Percentiles rank a stretch among this genome's conserved stretches.
Evolutionary conservation across 64 coral and sea anemone genomes (phyloP).

Genomic region (Anthopleura sola): DNA sequence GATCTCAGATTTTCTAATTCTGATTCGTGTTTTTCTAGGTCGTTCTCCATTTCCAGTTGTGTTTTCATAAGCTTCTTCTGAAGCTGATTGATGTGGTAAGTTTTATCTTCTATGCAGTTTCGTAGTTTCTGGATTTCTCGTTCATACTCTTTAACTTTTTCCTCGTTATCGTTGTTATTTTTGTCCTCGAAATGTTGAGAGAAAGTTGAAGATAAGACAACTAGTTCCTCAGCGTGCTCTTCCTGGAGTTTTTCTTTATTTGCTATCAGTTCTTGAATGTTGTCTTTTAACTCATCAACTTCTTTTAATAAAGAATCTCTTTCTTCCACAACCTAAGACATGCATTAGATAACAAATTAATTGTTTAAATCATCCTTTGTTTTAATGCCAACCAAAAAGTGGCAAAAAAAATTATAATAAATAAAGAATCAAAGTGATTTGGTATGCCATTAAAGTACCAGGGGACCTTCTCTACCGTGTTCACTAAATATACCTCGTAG

Average conservation of each 20-base stretch:
- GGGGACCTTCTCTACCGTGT: too few species aligned
- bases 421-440: too few species aligned
- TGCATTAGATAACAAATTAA: neutral
- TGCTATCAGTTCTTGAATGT: conserved; percentile 54
- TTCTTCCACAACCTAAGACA: conserved; percentile 52
- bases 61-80: conserved; percentile 82
- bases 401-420: too few species aligned
- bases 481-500: too few species aligned
- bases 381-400: too few species aligned
- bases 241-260: conserved; percentile 55
- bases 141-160: conserved; percentile 53
- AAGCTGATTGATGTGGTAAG: conserved; percentile 78
- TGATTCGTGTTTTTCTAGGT: conserved; percentile 77
- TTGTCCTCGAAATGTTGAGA: conserved; percentile 61
- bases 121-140: conserved; percentile 78
- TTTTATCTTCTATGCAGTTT: conserved; percentile 73
- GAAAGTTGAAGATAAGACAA: conserved; percentile 73
- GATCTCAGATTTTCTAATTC: conserved; percentile 70
- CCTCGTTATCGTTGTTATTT: conserved; percentile 26
- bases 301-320: conserved; percentile 46
- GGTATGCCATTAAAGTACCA: too few species aligned
- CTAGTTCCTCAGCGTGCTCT: conserved; percentile 78
- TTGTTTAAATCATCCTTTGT: neutral
- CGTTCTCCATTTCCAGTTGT: conserved; percentile 82
- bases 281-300: conserved; percentile 32